These are phyloP conservation scores for Gymnoscopelus microlampas DNA, from an alignment of 2,797 vertebrate species.

Conservation along the genomic window DNA sequence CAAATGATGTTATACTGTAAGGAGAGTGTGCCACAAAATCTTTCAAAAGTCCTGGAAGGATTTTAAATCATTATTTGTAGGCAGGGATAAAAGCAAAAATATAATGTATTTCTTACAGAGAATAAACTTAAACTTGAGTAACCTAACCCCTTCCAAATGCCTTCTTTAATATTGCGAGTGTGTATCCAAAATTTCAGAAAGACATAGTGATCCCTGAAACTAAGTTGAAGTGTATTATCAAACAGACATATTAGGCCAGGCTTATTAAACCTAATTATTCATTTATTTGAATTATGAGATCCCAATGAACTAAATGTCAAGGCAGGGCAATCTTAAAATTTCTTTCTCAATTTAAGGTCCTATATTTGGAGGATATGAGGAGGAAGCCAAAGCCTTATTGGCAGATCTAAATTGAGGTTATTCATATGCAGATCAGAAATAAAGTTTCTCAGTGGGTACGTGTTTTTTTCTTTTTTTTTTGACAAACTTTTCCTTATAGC, in stretches of 20 bases:
- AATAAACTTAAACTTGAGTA: neutral
- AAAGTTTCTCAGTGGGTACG: constrained; percentile 33
- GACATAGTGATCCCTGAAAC: constrained; percentile 61
- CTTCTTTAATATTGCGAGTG: constrained; percentile 39
- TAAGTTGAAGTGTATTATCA: constrained; percentile 64
- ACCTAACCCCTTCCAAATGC: constrained; percentile 43
- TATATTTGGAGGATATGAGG: constrained; percentile 76
- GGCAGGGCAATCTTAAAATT: constrained; percentile 61
- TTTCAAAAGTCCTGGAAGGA: too few relatives aligned
- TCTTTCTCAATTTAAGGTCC: constrained; percentile 76
- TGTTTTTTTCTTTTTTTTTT: constrained; percentile 14
- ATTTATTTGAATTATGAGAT: constrained; percentile 77
- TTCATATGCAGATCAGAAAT: constrained; percentile 48
- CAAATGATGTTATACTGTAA: too few relatives aligned
- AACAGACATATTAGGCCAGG: constrained; percentile 68
- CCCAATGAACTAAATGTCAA: constrained; percentile 74
- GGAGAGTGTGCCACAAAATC: too few relatives aligned
- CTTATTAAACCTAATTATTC: constrained; percentile 80
- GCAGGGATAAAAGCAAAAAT: too few relatives aligned
- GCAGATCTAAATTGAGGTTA: constrained; percentile 69
- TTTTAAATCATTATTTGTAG: too few relatives aligned
- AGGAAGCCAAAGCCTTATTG: constrained; percentile 73
- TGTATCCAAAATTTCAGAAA: constrained; percentile 45
- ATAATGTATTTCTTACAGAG: neutral
- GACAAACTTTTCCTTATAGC: constrained; percentile 35